Evolutionary conservation across 2,888 invertebrate species (phyloP), one percentile per base, ranked within the genome.

Genomic region (Linnaemya tessellans): DNA sequence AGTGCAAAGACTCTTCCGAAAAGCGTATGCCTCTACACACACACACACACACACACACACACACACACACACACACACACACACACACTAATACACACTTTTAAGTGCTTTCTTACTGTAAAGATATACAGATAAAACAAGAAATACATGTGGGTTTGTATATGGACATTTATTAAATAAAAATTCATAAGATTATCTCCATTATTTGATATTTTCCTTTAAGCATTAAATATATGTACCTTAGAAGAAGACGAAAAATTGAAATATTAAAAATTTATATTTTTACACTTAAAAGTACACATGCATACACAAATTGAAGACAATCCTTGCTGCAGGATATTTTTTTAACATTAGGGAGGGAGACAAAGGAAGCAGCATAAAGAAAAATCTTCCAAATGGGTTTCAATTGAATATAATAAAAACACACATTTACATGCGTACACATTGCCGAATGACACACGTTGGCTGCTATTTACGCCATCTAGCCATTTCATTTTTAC

Each of bases 261-360:
- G 9, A 78, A 71, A 58, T 78, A 67, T 73, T 64, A 80, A 73
- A 77, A 84, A 80, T 80, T 84, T 20, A 80, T 85, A 85, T 82
- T 85, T 82, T 74, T 82, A 70, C 65, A 82, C 74, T 82, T 60
- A 30, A 20, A 56, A 41, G 68, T 74, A 30, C 51, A 41, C 5
- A 64, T 43, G 35, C 22, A 79, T 41, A 20, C 15, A 1, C 25
- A 78, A 82, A 82, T 82, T 82, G 79, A 79, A 80, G 71, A 85
- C 74, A 85, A 85, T 85, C 85, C 79, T 71, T 60, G 85, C 85
- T 75, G 30, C 22, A 85, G 82, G 85, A 80, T 85, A 82, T 82
- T 82, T 82, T 85, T 80, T 71, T 74, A 74, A 85, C 80, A 82
- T 82, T 80, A 80, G 46, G 62, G 46, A 80, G 46, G 62, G 46